Evolutionary conservation across 1,140 invertebrate species (phyloP).

Genomic region (Mamestra configurata): DNA sequence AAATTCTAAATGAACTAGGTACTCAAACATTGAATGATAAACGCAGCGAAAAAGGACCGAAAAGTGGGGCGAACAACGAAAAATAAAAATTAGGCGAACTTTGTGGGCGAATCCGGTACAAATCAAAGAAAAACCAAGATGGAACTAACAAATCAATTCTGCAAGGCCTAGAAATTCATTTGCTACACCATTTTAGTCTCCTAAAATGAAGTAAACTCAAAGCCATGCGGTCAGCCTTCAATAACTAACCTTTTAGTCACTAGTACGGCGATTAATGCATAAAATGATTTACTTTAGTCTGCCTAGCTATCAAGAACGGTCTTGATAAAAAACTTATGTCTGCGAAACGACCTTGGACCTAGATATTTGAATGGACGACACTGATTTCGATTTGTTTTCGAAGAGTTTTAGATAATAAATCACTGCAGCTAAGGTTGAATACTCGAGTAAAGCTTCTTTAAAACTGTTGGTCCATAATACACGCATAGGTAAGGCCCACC

Average conservation of each 20-base stretch:
- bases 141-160: no score
- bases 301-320: slow-evolving; percentile 18
- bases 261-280: neutral
- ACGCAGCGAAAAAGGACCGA: no score
- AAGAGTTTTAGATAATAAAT: slow-evolving; percentile 16
- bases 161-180: no score
- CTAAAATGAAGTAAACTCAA: neutral
- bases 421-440: neutral
- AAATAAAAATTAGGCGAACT: no score
- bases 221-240: slow-evolving; percentile 4
- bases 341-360: slow-evolving; percentile 16
- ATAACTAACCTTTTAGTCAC: slow-evolving; percentile 1
- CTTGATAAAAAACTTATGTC: slow-evolving; percentile 31
- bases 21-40: no score
- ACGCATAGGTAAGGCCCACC: no score
- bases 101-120: no score
- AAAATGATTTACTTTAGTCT: slow-evolving; percentile 3
- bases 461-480: no score
- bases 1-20: no score
- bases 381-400: slow-evolving; percentile 29
- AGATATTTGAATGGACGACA: slow-evolving; percentile 37
- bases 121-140: no score
- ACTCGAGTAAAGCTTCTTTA: neutral
- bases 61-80: no score
- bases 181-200: neutral